Evolutionary conservation across 1,140 invertebrate genomes (phyloP).

Genomic region (Ceratoteleas bidentatus): DNA sequence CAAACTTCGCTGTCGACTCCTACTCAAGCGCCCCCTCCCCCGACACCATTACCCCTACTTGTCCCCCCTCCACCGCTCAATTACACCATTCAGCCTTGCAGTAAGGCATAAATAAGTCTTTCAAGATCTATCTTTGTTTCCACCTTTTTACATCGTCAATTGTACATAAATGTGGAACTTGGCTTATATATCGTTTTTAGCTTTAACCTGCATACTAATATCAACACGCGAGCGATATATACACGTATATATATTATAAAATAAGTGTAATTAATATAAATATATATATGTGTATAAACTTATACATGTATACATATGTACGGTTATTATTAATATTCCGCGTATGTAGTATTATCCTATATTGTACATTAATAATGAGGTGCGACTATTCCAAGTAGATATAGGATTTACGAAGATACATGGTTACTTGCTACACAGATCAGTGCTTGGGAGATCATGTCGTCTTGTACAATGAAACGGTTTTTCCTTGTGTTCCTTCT

Average conservation of each 20-base stretch:
- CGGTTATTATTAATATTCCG: background rate
- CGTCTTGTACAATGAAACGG: background rate
- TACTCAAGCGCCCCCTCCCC: slow-evolving; percentile 73
- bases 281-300: no score
- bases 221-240: slow-evolving; percentile 21
- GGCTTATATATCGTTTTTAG: slow-evolving; percentile 18
- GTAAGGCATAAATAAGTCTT: slow-evolving; percentile 71
- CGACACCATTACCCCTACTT: slow-evolving; percentile 78
- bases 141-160: background rate
- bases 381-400: background rate
- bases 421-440: background rate
- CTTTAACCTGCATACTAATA: background rate
- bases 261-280: no score
- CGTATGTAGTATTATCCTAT: slow-evolving; percentile 27
- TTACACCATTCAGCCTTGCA: slow-evolving; percentile 79
- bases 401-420: slow-evolving; percentile 3
- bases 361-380: slow-evolving; percentile 25
- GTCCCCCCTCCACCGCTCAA: slow-evolving; percentile 77
- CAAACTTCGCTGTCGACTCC: slow-evolving; percentile 36
- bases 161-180: slow-evolving; percentile 40
- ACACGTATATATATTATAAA: slow-evolving; percentile 21
- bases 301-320: background rate
- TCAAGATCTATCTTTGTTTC: background rate
- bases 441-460: background rate
- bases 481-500: slow-evolving; percentile 6